A percentile compares a stretch with the other conserved stretches of the same genome.
These are phyloP conservation scores for Tineola bisselliella DNA, from an alignment of 2,888 invertebrate genomes.

Conservation along the genomic window DNA sequence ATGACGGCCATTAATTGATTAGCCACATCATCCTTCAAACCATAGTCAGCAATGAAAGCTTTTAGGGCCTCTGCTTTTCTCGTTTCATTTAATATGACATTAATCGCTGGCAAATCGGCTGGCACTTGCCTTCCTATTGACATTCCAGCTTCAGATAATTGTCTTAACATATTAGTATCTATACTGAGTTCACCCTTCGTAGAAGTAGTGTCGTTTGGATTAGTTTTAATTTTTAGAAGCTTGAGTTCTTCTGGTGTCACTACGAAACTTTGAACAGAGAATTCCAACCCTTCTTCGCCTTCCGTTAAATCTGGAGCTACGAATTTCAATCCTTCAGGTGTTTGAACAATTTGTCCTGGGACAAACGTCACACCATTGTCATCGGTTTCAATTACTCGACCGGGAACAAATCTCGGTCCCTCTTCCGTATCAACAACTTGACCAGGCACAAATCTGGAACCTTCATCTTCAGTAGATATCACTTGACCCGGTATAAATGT, in stretches of 20 bases:
- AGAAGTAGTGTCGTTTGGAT: conserved; percentile 59
- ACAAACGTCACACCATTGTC: conserved; percentile 78
- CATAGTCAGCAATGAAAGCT: conserved; percentile 59
- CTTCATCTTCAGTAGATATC: conserved; percentile 71
- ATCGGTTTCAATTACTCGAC: conserved; percentile 77
- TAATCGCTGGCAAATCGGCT: conserved; percentile 70
- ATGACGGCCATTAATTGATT: conserved; percentile 63
- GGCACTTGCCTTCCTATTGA: conserved; percentile 72
- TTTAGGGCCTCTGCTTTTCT: conserved; percentile 57
- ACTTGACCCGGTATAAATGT: conserved; percentile 83
- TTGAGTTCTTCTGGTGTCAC: conserved; percentile 63
- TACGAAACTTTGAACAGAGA: conserved; percentile 76
- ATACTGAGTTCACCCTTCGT: conserved; percentile 70
- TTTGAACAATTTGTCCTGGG: conserved; percentile 80
- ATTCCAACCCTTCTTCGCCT: conserved; percentile 73
- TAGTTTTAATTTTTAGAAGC: conserved; percentile 58
- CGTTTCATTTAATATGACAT: conserved; percentile 63
- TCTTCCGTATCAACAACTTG: conserved; percentile 78
- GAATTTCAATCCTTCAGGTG: conserved; percentile 75
- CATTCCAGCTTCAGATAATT: conserved; percentile 75
- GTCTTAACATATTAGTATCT: conserved; percentile 72
- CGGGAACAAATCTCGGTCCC: conserved; percentile 76
- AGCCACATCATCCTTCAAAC: conserved; percentile 61
- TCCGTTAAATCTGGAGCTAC: conserved; percentile 75
- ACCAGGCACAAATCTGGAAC: conserved; percentile 70